phyloP scores from a whole-genome alignment of 23 tunicate genomes.

The Styela plicata region DNA sequence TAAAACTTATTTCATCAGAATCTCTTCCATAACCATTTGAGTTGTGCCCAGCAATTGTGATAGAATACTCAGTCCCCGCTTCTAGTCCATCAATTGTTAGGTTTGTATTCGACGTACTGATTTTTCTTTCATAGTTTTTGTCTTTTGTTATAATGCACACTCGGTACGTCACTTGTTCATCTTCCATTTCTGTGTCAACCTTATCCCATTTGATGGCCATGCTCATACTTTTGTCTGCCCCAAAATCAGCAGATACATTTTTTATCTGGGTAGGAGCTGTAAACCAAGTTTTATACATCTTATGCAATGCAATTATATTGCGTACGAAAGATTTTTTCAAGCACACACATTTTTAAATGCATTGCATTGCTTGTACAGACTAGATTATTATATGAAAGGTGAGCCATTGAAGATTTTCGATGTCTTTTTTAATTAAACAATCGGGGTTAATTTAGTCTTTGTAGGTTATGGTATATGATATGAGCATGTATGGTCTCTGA shows the following conservation, averaged over 20 bases:
- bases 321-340: too few relatives aligned
- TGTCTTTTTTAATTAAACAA: too few relatives aligned
- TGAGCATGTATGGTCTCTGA: too few relatives aligned
- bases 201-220: neutral
- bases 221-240: neutral
- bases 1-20: neutral
- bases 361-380: too few relatives aligned
- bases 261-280: neutral
- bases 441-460: too few relatives aligned
- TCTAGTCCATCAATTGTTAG: neutral
- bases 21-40: neutral
- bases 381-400: too few relatives aligned
- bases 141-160: neutral
- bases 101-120: neutral
- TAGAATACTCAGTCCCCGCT: neutral
- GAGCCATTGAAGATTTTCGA: too few relatives aligned
- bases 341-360: too few relatives aligned
- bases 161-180: neutral
- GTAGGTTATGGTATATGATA: too few relatives aligned
- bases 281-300: too few relatives aligned
- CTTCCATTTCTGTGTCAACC: neutral
- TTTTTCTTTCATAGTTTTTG: neutral
- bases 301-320: too few relatives aligned
- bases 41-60: neutral
- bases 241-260: neutral